Conservation (phyloP, 2,797 vertebrate species). For the Sternarchorhynchus goeldii region DNA sequence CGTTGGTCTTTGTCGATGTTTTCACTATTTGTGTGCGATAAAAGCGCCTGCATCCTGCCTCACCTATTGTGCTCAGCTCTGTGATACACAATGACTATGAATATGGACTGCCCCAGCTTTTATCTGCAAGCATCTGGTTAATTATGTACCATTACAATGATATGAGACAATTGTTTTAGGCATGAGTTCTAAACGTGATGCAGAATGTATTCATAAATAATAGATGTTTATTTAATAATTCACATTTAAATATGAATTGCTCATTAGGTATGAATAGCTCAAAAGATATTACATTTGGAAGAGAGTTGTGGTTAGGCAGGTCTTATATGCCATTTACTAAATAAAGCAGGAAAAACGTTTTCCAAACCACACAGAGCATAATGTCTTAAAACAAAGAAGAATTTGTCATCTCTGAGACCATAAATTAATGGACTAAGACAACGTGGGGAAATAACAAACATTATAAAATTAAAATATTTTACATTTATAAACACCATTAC, state of each 20-base stretch:
- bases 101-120: too few species aligned
- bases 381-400: constrained; percentile 46
- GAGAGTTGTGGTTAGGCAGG: neutral
- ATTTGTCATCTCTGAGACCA: constrained; percentile 66
- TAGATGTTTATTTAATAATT: neutral
- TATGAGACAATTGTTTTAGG: too few species aligned
- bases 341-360: neutral
- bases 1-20: too few species aligned
- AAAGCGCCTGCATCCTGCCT: too few species aligned
- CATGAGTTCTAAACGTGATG: too few species aligned
- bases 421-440: constrained; percentile 72
- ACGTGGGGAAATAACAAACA: constrained; percentile 60
- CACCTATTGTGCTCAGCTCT: too few species aligned
- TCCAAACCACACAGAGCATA: constrained; percentile 33
- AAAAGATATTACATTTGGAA: neutral
- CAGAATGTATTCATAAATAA: too few species aligned
- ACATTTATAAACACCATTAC: constrained; percentile 43
- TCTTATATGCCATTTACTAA: constrained; percentile 8
- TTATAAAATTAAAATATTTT: constrained; percentile 62
- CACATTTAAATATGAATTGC: neutral
- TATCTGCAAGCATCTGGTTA: too few species aligned
- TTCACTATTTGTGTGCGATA: too few species aligned
- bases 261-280: neutral
- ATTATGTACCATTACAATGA: too few species aligned
- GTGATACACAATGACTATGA: too few species aligned